Evolutionary conservation across 2,888 invertebrate genomes (phyloP), one percentile per base, ranked within the genome.

Genomic region (Phortica magna): DNA sequence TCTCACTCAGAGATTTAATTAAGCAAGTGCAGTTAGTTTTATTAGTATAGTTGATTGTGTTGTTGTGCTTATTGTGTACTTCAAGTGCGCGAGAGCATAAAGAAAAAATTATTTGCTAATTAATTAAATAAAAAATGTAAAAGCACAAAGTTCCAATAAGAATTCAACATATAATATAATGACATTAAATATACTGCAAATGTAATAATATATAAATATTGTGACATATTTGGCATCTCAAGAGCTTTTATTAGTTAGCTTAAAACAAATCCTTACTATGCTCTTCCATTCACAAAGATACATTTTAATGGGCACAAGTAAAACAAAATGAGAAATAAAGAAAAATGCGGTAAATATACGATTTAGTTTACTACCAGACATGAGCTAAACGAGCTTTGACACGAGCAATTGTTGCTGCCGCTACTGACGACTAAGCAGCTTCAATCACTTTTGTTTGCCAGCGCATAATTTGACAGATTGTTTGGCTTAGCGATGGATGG

Each of bases 1-100:
- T 55, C n/a, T 48, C 79, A 70, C 76, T 22, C 61, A 22, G 61
- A 81, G 76, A 85, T 84, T 87, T 79, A 79, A 84, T 87, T 83
- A 80, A 76, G 43, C 70, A 41, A 9, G 10, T 67, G 67, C 14
- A 64, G 65, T 74, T 65, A 65, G 7, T 19, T 48, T 43, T 48
- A n/a, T 71, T 19, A 48, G 48, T 48, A 48, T 48, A 6, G 48
- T 48, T 48, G 48, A 6, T 48, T 0, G 48, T 48, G 48, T 9
- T 48, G 48, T 48, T 12, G 48, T 48, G 3, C 48, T 48, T 48
- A 12, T 0, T 9, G 2, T 48, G 2, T 48, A 7, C 48, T 48
- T 48, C 48, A 48, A 48, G 48, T 48, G 48, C 10, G 7, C 31
- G 3, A 4, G 31, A 31, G 31, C 31, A 31, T 31, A 31, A 31